Percentiles rank a stretch among this genome's conserved stretches.
These are phyloP conservation scores for Osmoderma eremita DNA, from an alignment of 2,888 invertebrate genomes.

Conservation along the genomic window DNA sequence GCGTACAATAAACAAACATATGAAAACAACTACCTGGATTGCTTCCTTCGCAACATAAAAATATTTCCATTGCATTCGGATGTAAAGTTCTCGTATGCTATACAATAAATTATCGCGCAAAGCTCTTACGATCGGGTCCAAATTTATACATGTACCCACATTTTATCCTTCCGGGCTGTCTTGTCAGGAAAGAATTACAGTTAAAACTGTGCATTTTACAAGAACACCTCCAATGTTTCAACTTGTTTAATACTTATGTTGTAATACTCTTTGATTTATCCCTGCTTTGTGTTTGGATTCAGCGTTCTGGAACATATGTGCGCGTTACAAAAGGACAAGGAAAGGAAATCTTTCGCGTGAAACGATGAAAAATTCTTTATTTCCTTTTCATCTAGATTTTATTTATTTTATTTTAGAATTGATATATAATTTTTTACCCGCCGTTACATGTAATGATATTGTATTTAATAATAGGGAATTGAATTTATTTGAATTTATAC, in stretches of 20 bases:
- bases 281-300: constrained; percentile 6
- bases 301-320: no score
- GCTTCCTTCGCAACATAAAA: neutral
- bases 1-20: no score
- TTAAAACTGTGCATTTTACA: constrained; percentile 27
- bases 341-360: no score
- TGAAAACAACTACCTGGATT: no score
- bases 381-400: no score
- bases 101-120: constrained; percentile 22
- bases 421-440: no score
- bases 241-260: constrained; percentile 25
- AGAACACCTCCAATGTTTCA: constrained; percentile 19
- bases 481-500: no score
- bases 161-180: constrained; percentile 28
- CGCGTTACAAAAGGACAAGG: no score
- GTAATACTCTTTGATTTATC: constrained; percentile 29
- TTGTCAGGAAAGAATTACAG: constrained; percentile 31
- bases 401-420: no score
- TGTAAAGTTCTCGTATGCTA: neutral
- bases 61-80: constrained; percentile 17
- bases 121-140: constrained; percentile 23
- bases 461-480: no score
- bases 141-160: constrained; percentile 24
- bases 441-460: no score
- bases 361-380: no score